Base-by-base conservation (phyloP, 1,140 invertebrate genomes). In the Sarcophaga peregrina region DNA sequence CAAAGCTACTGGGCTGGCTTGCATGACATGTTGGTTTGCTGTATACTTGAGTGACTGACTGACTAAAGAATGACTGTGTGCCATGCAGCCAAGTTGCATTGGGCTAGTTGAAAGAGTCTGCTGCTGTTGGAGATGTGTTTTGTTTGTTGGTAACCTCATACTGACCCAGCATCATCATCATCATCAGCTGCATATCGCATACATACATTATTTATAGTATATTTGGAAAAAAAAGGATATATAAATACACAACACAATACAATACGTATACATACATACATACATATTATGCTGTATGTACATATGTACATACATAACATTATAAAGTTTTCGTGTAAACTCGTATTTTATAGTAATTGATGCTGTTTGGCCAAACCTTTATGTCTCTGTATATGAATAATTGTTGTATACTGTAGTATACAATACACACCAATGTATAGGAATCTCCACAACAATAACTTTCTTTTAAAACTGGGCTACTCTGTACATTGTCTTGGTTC, bases 121-220 rank as follows among this genome's bases (percentile, higher is more conserved):
- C 62, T 7, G 15, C 46, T 45, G 73, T 37, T 15, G 15, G 37
- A 9, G 13, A 74, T 74, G 54, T 58, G 15, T 68, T 37, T 37
- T 37, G 1, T 37, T 37, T 68, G 62, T 8, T 68, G 75, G 20
- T 78, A 78, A 78, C 75, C 75, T 78, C 75, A 78, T 52, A 47
- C 75, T 78, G 75, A 78, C 75, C 75, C 75, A 75, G 62, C 62
- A 68, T 73, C 68, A 54, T 10, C 52, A 54, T 10, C 52, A 72
- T 17, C 62, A 76, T 50, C 75, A 78, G 75, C 48, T 78, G 75
- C 75, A 78, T 78, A 50, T 50, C 50, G 48, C 75, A 78, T 50
- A 20, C 48, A 78, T 25, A 68, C 62, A 68, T 20, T 25, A 25
- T 68, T 68, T 68, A 68, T 68, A 25, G 62, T 68, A 68, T 68